Base-by-base conservation (phyloP, 2,797 vertebrate species). In the Sebastes diploproa region DNA sequence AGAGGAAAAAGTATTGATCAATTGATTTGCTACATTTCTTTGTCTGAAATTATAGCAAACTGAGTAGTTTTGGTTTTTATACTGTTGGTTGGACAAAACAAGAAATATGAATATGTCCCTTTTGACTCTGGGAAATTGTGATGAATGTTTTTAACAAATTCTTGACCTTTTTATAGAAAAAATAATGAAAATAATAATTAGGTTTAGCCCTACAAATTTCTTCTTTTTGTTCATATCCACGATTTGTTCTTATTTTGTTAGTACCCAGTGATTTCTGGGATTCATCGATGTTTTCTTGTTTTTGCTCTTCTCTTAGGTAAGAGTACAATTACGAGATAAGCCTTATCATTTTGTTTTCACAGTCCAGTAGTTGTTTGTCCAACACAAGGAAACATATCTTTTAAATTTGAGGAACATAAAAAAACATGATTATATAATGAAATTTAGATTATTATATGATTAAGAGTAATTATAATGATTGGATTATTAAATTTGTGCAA, bases 401-500 rank as follows among this genome's bases (percentile, higher is more conserved):
- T 42, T 42, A 16, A 42, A 42, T 42, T 42, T 16, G 14, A 42
- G 0, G 13, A 42, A 42, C 38, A 1, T 42, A 16, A 42, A 42
- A 42, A 42, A 42, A 42, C 38, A 42, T 42, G 38, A 16, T 16
- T 16, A 42, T 42, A 42, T 16, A 1, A 42, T 42, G 38, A 42
- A 42, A 42, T 42, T 42, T 42, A 42, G 14, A 42, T 42, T 42
- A 42, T 42, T 42, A 42, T 42, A 42, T 0, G 2, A 0, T 42
- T 42, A 16, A 42, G 38, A 42, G 14, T 42, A 16, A 42, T 42
- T 42, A 16, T n/a, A n/a, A n/a, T 42, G 38, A 42, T 42, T 42
- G 38, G 0, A 42, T 42, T 0, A 42, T 42, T 42, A 42, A 6
- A 42, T 42, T 42, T 42, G 38, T 42, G 38, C 0, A 0, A 14